Conservation (phyloP, 2,113 vertebrate species). For the Hystrix brachyura region DNA sequence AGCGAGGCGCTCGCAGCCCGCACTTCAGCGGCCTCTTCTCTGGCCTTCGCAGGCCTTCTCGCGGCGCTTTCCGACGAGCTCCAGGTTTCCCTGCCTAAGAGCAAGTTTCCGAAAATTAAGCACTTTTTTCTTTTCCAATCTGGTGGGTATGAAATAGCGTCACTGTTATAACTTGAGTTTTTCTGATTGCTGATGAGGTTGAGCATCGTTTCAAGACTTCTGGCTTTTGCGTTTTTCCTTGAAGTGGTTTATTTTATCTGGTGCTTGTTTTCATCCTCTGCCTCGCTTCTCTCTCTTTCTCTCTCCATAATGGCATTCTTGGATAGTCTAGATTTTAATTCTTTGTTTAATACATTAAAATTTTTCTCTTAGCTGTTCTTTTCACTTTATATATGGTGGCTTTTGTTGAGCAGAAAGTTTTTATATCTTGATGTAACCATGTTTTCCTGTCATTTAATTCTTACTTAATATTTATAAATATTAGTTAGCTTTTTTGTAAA, state of each 20-base stretch:
- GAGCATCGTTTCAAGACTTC: neutral
- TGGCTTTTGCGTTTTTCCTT: neutral
- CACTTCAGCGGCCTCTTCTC: too few species aligned
- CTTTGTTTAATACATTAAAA: neutral
- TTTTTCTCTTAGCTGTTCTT: neutral
- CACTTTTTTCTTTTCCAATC: neutral
- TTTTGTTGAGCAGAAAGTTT: constrained; percentile 6
- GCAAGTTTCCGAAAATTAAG: neutral
- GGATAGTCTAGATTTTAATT: neutral
- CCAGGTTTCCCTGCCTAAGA: neutral
- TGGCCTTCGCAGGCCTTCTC: too few species aligned
- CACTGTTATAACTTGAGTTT: neutral
- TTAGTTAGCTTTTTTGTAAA: constrained; percentile 7
- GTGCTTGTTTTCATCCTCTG: neutral
- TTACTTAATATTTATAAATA: neutral
- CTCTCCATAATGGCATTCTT: neutral
- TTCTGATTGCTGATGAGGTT: neutral
- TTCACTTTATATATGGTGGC: neutral
- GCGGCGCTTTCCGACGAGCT: neutral
- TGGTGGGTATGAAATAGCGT: neutral
- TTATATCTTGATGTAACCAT: neutral
- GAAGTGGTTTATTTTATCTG: neutral
- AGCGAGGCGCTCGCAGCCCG: too few species aligned
- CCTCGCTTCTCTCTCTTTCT: neutral
- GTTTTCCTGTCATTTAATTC: constrained; percentile 45